Percentiles rank a stretch among this genome's conserved stretches.
These are phyloP conservation scores for Melitaea cinxia DNA, from an alignment of 1,140 invertebrate species.

Conservation along the genomic window DNA sequence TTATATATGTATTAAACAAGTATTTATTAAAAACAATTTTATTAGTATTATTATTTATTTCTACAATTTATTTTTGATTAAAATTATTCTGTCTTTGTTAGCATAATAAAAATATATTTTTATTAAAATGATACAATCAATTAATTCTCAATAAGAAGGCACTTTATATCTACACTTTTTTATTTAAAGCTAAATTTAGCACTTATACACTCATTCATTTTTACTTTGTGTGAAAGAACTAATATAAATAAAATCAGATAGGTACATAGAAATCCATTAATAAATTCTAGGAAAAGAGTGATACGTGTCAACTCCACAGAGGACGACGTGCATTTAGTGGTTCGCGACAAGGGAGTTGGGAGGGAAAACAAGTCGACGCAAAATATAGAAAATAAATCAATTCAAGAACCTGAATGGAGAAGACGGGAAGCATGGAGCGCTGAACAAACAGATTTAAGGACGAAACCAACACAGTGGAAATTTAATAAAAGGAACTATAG, in stretches of 20 bases:
- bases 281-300: conserved; percentile 87
- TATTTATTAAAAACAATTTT: neutral
- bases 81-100: too few relatives aligned
- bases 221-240: conserved; percentile 13
- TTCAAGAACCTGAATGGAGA: conserved; percentile 87
- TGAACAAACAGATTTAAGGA: conserved; percentile 84
- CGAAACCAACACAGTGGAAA: conserved; percentile 87
- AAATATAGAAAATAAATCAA: conserved; percentile 82
- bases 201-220: conserved; percentile 11
- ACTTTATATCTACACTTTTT: neutral
- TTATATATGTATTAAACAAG: neutral
- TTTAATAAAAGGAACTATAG: conserved; percentile 86
- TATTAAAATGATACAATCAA: neutral
- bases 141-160: neutral
- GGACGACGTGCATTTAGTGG: conserved; percentile 86
- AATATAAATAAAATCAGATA: conserved; percentile 53
- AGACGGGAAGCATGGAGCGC: conserved; percentile 90
- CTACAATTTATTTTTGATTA: too few relatives aligned
- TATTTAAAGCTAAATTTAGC: conserved; percentile 17
- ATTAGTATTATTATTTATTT: too few relatives aligned
- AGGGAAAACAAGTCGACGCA: conserved; percentile 87
- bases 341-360: conserved; percentile 84
- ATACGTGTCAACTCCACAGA: conserved; percentile 88
- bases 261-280: conserved; percentile 80
- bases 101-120: conserved; percentile 1